Evolutionary conservation across 2,113 vertebrate genomes (phyloP).

Genomic region (Anas platyrhynchos): DNA sequence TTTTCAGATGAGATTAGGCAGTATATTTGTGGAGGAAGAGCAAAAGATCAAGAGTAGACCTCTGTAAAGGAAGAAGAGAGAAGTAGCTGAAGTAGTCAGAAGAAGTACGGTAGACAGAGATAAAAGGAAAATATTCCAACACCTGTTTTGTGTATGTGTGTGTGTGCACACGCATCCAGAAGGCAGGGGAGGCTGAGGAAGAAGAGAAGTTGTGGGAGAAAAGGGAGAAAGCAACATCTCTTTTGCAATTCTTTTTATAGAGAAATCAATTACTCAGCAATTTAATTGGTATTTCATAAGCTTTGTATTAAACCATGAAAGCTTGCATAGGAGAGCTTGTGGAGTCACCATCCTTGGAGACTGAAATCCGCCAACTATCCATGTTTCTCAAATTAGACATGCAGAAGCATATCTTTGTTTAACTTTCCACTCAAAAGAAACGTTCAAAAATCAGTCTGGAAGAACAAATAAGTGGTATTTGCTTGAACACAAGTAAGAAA

Average conservation of each 20-base stretch:
- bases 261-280: not conserved
- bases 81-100: not conserved
- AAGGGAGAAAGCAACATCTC: not conserved
- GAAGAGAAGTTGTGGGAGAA: not conserved
- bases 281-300: not conserved
- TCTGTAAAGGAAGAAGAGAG: not conserved
- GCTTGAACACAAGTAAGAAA: not conserved
- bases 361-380: not conserved
- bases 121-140: not conserved
- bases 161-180: rapidly evolving
- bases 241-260: not conserved
- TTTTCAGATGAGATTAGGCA: not conserved
- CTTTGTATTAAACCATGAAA: not conserved
- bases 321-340: not conserved
- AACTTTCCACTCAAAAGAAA: not conserved
- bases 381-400: not conserved
- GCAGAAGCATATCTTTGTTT: not conserved
- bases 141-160: rapidly evolving
- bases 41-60: not conserved
- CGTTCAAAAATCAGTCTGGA: not conserved
- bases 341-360: not conserved
- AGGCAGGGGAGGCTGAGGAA: not conserved
- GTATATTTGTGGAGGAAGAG: not conserved
- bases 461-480: not conserved
- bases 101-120: not conserved